phyloP scores from a whole-genome alignment of 1,140 invertebrate genomes.

The Mycetomoellerius zeteki region DNA sequence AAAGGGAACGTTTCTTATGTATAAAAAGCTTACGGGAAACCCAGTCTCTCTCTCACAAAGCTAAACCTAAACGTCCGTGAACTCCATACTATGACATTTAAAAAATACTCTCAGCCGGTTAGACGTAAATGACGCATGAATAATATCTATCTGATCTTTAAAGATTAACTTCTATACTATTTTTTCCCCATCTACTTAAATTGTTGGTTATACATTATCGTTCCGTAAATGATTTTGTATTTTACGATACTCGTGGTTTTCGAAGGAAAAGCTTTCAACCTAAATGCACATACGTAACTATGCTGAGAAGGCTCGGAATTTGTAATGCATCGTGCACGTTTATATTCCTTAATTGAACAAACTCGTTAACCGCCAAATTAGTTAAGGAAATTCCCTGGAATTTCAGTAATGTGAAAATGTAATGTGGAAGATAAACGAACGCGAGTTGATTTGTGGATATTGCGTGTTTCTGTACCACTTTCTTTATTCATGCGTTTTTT shows the following conservation, averaged over 20 bases:
- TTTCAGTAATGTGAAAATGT: conserved; percentile 18
- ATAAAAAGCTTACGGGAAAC: conserved; percentile 33
- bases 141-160: conserved; percentile 43
- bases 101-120: conserved; percentile 33
- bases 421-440: not conserved
- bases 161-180: conserved; percentile 14
- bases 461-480: not conserved
- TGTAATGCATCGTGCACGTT: not conserved
- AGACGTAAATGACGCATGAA: conserved; percentile 32
- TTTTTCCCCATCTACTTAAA: not conserved
- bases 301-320: not conserved
- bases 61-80: conserved; percentile 45
- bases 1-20: conserved; percentile 37
- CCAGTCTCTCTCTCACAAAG: conserved; percentile 11
- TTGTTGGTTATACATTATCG: not conserved
- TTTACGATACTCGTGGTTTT: not conserved
- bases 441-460: not conserved
- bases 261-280: not conserved
- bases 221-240: not conserved
- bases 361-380: conserved; percentile 34
- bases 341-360: conserved; percentile 35
- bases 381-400: not conserved
- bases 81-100: conserved; percentile 56
- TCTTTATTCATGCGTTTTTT: not conserved
- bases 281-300: not conserved